Conservation (phyloP, 2,113 vertebrate species). For the Zosterops pallidus region DNA sequence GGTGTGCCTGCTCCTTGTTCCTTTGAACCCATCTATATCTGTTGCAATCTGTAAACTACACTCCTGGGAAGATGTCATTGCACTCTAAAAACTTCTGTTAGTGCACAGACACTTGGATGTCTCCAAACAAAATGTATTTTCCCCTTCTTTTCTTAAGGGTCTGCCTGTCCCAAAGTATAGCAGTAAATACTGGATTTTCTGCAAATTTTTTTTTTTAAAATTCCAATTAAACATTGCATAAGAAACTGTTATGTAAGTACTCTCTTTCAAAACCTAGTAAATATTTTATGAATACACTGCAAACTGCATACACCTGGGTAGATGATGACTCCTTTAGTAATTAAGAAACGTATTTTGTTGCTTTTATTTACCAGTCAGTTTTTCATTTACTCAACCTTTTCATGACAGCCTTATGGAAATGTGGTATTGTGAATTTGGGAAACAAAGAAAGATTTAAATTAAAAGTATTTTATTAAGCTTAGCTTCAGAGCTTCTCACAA, state of each 20-base stretch:
- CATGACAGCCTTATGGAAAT: neutral
- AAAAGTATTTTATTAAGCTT: neutral
- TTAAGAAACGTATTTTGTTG: neutral
- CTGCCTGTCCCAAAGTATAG: neutral
- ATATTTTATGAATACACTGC: neutral
- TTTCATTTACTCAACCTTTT: neutral
- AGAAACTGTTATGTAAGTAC: neutral
- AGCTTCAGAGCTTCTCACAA: neutral
- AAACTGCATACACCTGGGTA: neutral
- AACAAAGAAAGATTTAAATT: neutral
- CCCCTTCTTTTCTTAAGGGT: neutral
- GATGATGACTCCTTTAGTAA: neutral
- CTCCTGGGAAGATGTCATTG: neutral
- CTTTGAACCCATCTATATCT: neutral
- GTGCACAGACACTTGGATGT: neutral
- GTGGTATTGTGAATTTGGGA: neutral
- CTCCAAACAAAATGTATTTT: neutral
- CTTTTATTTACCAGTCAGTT: neutral
- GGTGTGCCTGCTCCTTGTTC: rapidly evolving
- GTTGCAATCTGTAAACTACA: neutral
- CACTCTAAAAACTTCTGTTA: neutral
- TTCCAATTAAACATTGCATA: neutral
- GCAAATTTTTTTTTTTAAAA: neutral
- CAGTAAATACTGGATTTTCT: neutral
- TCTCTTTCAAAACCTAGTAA: neutral